phyloP scores from a whole-genome alignment of 2,797 vertebrate species.

The Chelidonichthys spinosus region DNA sequence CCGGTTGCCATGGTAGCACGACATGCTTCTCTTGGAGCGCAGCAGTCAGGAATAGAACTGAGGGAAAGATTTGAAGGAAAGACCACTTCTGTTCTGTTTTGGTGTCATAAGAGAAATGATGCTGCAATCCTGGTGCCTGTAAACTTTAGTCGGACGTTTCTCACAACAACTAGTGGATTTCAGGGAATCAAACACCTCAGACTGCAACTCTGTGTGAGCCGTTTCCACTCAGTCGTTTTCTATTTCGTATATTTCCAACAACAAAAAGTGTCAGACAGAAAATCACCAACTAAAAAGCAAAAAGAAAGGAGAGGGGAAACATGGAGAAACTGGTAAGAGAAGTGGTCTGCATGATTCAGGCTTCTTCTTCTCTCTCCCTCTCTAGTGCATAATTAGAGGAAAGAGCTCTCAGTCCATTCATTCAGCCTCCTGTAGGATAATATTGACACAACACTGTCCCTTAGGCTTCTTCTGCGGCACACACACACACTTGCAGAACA shows the following conservation, averaged over 20 bases:
- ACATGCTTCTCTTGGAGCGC: conserved; percentile 33
- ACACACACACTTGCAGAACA: conserved; percentile 6
- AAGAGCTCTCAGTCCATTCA: conserved; percentile 53
- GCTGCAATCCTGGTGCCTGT: not conserved
- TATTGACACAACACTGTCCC: conserved; percentile 71
- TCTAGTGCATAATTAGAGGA: conserved; percentile 60
- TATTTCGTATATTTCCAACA: conserved; percentile 45
- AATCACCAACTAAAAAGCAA: conserved; percentile 3
- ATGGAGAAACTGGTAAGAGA: not conserved
- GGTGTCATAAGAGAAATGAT: conserved; percentile 24
- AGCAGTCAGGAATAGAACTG: conserved; percentile 31
- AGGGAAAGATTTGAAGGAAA: conserved; percentile 11
- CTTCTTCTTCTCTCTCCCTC: conserved; percentile 26
- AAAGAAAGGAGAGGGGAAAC: conserved; percentile 11
- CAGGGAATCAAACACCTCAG: conserved; percentile 40
- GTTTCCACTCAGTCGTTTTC: conserved; percentile 56
- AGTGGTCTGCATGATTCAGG: conserved; percentile 26
- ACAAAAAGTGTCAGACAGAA: conserved; percentile 29
- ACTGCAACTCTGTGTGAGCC: conserved; percentile 48
- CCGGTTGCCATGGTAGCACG: conserved; percentile 35
- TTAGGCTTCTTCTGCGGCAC: conserved; percentile 52
- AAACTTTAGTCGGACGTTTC: conserved; percentile 1
- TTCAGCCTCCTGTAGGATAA: conserved; percentile 63
- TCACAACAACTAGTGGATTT: conserved; percentile 18
- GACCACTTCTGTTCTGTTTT: conserved; percentile 12